These are phyloP conservation scores for Telmatherina bonti DNA, from an alignment of 2,797 vertebrate species.

Conservation along the genomic window DNA sequence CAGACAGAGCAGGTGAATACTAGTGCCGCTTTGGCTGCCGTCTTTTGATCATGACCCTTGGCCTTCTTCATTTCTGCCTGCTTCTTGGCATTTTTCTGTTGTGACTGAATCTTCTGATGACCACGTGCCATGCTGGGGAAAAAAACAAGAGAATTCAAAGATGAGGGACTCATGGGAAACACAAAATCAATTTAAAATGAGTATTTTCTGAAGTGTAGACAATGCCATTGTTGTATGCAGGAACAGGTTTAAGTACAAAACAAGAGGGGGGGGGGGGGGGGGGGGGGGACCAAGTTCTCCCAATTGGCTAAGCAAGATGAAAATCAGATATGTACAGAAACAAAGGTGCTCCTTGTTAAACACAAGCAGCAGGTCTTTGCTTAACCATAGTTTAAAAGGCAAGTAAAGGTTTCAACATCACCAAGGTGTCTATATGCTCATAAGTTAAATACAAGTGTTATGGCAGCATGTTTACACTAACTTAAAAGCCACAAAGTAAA, in stretches of 20 bases:
- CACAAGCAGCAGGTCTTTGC: not conserved
- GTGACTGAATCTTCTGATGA: slow-evolving; percentile 95
- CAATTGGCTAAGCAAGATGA: slow-evolving; percentile 32
- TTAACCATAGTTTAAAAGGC: not conserved
- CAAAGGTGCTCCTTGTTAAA: not conserved
- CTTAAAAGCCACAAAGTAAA: not conserved
- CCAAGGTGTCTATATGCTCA: not conserved
- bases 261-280: not conserved
- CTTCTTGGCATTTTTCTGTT: slow-evolving; percentile 97
- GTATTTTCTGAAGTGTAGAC: not conserved
- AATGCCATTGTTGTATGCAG: not conserved
- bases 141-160: slow-evolving; percentile 8
- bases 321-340: slow-evolving; percentile 5
- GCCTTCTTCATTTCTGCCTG: slow-evolving; percentile 95
- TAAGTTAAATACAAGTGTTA: not conserved
- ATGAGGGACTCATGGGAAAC: not conserved
- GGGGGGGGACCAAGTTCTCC: not conserved
- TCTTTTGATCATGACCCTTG: slow-evolving; percentile 96
- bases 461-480: not conserved
- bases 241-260: not conserved
- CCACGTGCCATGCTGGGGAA: slow-evolving; percentile 89
- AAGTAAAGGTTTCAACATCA: not conserved
- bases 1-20: slow-evolving; percentile 89
- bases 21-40: slow-evolving; percentile 92
- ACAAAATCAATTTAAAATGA: not conserved